These are phyloP conservation scores for Adrianichthys oophorus DNA, from an alignment of 2,797 vertebrate genomes.

Conservation along the genomic window DNA sequence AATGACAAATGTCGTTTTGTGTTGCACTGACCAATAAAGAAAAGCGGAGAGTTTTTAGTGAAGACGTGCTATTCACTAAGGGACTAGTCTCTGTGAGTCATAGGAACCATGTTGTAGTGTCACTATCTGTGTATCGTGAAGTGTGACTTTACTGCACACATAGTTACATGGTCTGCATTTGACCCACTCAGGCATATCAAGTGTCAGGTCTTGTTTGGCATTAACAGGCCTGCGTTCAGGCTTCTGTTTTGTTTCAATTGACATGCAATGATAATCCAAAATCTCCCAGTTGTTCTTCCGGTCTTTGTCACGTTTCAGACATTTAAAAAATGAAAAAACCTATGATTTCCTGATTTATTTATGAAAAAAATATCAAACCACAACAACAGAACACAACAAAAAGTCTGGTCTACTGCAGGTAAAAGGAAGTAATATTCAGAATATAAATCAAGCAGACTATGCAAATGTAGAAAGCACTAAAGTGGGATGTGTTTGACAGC, in stretches of 20 bases:
- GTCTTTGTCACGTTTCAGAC: constrained; percentile 1
- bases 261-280: constrained; percentile 19
- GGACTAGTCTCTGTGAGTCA: too few relatives aligned
- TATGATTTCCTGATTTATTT: not conserved
- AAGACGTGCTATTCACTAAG: not conserved
- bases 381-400: not conserved
- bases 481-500: not conserved
- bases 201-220: constrained; percentile 33
- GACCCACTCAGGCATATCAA: constrained; percentile 24
- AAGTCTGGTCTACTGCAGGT: not conserved
- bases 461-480: not conserved
- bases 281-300: constrained; percentile 1
- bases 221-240: constrained; percentile 14
- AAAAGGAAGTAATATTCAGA: constrained; percentile 1
- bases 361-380: not conserved
- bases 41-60: not conserved
- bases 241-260: constrained; percentile 15
- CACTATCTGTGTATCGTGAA: constrained; percentile 6
- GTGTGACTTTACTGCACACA: constrained; percentile 19
- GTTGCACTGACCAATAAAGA: not conserved
- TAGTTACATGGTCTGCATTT: constrained; percentile 26
- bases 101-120: too few relatives aligned
- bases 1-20: not conserved
- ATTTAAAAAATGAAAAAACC: too few relatives aligned
- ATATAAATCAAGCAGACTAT: not conserved